A percentile compares a stretch with the other conserved stretches of the same genome.
These are phyloP conservation scores for Tokudaia tokunoshimensis DNA, from an alignment of 2,797 vertebrate genomes.

Conservation along the genomic window DNA sequence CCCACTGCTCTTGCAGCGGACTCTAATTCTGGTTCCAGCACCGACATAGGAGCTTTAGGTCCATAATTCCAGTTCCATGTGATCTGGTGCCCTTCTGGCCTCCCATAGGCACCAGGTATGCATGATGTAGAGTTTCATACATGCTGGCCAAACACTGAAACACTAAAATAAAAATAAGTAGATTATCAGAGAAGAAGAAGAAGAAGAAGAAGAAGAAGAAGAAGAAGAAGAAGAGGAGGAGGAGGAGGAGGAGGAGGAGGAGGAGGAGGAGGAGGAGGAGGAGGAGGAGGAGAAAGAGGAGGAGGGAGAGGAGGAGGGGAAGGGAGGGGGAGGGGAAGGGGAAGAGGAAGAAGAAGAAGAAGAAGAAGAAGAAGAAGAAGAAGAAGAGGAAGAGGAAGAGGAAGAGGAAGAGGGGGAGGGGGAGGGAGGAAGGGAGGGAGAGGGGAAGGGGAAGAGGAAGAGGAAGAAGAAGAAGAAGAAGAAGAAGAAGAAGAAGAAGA, in stretches of 20 bases:
- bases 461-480: no score
- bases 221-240: no score
- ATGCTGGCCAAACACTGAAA: neutral
- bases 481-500: no score
- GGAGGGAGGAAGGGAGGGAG: no score
- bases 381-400: no score
- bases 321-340: neutral
- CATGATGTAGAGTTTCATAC: neutral
- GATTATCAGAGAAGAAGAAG: neutral
- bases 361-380: no score
- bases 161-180: neutral
- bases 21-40: neutral
- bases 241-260: no score
- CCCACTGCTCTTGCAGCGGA: neutral
- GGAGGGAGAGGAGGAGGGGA: neutral
- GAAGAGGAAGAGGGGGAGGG: no score
- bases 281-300: no score
- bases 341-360: neutral
- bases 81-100: neutral
- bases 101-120: neutral
- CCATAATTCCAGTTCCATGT: neutral
- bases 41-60: neutral
- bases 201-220: no score
- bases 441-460: neutral
- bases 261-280: no score